Evolutionary conservation across 1,140 invertebrate genomes (phyloP), one percentile per base, ranked within the genome.

Genomic region (Drosophila tropicalis): DNA sequence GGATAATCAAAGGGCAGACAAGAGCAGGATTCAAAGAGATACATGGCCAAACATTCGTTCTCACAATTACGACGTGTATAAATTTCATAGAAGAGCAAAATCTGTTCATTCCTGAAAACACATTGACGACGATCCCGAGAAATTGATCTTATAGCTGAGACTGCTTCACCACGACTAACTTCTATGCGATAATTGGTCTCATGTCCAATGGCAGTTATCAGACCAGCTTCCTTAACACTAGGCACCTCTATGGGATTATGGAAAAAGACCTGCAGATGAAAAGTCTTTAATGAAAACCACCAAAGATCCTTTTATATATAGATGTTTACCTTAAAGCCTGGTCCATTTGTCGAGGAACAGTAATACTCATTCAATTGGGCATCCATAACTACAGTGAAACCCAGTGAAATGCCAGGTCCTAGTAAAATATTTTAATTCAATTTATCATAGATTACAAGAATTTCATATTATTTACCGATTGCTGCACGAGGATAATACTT

Each of bases 241-340:
- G 96, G 96, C 0, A 94, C 94, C 89, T 96, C 96, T 1, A 95
- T 94, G 0, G 96, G 95, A 90, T 94, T 96, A 63, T 96, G 95
- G 1, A 96, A 92, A 9, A 95, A 76, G 0, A 92, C 61, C 89
- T 91, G 12, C 3, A 54, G 60, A 22, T 7, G 17, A n/a, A 5
- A 3, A 55, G 0, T 34, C 22, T 10, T 5, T 3, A 44, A 32
- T 13, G 22, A 19, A 9, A 1, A 12, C 5, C 4, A 12, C 34
- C 29, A 22, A 2, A 9, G 10, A 12, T 51, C 9, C 17, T 5
- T 36, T 36, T 36, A 6, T 9, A 34, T 13, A 44, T n/a, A 6
- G 5, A n/a, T 2, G n/a, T 22, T 15, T 3, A 96, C 95, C 93
- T 96, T 96, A 79, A 96, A 96, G 4, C 96, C 96, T n/a, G 94